Evolutionary conservation across 1,140 invertebrate species (phyloP).

Genomic region (Muscidifurax raptorellus): DNA sequence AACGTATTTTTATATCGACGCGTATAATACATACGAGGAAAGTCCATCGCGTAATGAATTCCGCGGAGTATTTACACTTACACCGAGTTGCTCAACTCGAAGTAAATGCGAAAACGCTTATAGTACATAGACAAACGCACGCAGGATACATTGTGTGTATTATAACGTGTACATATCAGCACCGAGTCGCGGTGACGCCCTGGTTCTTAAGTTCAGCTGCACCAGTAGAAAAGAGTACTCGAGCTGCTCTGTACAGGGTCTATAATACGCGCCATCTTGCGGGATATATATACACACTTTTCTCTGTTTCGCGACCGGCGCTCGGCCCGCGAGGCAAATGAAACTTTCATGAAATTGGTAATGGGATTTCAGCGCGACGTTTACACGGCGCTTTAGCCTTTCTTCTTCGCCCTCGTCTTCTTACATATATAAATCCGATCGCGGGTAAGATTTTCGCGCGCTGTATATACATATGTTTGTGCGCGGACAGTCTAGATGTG

Average conservation of each 20-base stretch:
- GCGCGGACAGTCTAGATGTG: background rate
- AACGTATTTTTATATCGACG: background rate
- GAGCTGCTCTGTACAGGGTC: background rate
- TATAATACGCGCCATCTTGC: background rate
- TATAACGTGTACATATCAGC: too few relatives aligned
- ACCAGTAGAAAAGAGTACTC: background rate
- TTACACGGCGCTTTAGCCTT: conserved; percentile 13
- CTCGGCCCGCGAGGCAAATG: conserved; percentile 15
- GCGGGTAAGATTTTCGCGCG: background rate
- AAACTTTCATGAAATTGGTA: conserved; percentile 36
- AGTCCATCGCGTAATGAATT: background rate
- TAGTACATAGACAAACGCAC: too few relatives aligned
- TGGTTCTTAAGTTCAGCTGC: background rate
- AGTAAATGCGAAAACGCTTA: too few relatives aligned
- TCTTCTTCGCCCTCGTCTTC: conserved; percentile 17
- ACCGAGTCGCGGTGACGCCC: background rate
- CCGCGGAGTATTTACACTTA: too few relatives aligned
- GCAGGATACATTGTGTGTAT: too few relatives aligned
- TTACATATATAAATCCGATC: background rate
- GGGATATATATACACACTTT: background rate
- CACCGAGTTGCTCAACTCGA: too few relatives aligned
- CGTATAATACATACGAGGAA: background rate
- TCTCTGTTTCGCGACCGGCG: background rate
- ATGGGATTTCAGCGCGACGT: conserved; percentile 28
- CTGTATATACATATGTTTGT: background rate